phyloP scores from a whole-genome alignment of 2,113 vertebrate genomes.

The Channa argus region DNA sequence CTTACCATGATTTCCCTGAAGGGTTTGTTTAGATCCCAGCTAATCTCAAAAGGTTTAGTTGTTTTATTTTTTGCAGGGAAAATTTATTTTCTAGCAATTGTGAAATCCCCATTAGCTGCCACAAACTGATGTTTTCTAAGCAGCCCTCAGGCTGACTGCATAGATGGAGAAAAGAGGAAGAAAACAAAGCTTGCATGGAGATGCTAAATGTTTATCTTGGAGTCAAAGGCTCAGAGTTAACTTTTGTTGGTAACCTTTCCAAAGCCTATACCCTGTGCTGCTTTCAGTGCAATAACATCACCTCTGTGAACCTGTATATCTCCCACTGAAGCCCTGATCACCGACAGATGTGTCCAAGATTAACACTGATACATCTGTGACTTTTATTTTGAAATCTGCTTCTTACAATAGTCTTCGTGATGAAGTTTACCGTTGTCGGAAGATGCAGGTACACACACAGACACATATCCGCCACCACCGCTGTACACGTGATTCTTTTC shows the following conservation, averaged over 20 bases:
- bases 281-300: too few relatives aligned
- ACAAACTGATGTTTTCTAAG: constrained; percentile 19
- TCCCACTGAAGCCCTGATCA: not conserved
- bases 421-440: not conserved
- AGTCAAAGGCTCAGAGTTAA: constrained; percentile 6
- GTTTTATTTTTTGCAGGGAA: not conserved
- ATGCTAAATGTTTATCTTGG: not conserved
- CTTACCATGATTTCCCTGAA: not conserved
- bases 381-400: not conserved
- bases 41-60: not conserved
- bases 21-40: constrained; percentile 16
- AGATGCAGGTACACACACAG: not conserved
- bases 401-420: too few relatives aligned
- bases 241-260: not conserved
- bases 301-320: too few relatives aligned
- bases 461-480: not conserved
- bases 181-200: not conserved
- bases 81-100: not conserved
- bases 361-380: not conserved
- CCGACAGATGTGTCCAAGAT: too few relatives aligned
- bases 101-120: constrained; percentile 8
- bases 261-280: too few relatives aligned
- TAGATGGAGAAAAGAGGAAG: not conserved
- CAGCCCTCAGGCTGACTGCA: constrained; percentile 12
- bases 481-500: not conserved